Base-by-base conservation (phyloP, 2,888 invertebrate genomes). In the Nymphalis polychloros region DNA sequence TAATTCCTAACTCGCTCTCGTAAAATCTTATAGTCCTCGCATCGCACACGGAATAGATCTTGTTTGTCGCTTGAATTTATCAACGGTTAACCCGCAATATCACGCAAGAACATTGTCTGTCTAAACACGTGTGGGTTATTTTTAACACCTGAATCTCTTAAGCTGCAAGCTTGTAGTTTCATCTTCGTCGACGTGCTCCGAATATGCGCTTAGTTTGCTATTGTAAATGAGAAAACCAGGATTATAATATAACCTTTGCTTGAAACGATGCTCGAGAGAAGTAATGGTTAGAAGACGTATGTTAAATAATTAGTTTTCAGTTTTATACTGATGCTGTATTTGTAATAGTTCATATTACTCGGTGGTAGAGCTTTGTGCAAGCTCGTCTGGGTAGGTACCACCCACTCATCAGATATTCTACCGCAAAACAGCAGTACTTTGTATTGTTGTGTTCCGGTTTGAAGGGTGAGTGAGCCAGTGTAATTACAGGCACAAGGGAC, bases 41-140 rank as follows among this genome's bases (percentile, higher is more conserved):
- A 13, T 13, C 41, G 6, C 50, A 46, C 27, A 31, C 48, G 23
- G 6, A 57, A 52, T 63, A 48, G 20, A 63, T 55, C 55, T 57
- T 63, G 46, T 31, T 61, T 49, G 67, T 57, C 62, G 62, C 65
- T 65, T 55, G 55, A 57, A 68, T 68, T 66, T 70, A 68, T 70
- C 64, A 68, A 49, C 64, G 60, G 41, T 57, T 68, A 53, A 55
- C 70, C 63, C 63, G 65, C 63, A 70, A 66, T 60, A 68, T 68
- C 63, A 63, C 62, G 63, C 65, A 59, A 35, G 63, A 31, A 67
- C 62, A 72, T 70, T 70, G 70, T 59, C 64, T 92, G 78, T 90
- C 73, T 65, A 74, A 75, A 70, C 73, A 75, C 75, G 75, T 71
- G 73, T 69, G 53, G 67, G 71, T 69, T 75, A 76, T 79, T 72